Conservation (phyloP, 2,888 invertebrate species). For the Eupithecia pulchellata region DNA sequence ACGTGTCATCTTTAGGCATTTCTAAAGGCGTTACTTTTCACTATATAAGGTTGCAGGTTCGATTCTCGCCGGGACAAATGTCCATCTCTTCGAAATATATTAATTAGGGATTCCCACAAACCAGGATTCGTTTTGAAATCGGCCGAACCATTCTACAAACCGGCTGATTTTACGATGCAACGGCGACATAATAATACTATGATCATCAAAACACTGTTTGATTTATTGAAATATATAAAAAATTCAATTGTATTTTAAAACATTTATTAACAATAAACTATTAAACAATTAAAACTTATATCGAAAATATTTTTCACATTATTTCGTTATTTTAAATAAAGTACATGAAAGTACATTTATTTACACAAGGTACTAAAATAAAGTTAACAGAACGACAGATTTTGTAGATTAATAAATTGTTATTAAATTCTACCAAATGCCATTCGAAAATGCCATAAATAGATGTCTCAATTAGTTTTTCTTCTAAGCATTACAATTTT, state of each 20-base stretch:
- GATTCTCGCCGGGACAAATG: too few species aligned
- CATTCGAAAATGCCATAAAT: slow-evolving; percentile 10
- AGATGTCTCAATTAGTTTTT: neutral
- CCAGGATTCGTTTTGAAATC: too few species aligned
- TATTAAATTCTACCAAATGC: slow-evolving; percentile 6
- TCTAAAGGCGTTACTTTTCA: too few species aligned
- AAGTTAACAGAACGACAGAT: neutral
- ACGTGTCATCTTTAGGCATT: too few species aligned
- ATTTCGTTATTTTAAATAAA: neutral
- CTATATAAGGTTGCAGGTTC: too few species aligned
- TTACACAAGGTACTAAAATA: neutral
- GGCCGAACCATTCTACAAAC: too few species aligned
- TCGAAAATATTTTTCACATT: slow-evolving; percentile 1
- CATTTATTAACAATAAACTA: slow-evolving; percentile 13
- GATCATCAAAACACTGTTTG: neutral
- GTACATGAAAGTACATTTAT: neutral
- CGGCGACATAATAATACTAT: neutral
- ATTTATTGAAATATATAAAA: neutral
- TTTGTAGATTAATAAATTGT: neutral
- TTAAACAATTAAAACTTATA: slow-evolving; percentile 6
- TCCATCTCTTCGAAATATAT: too few species aligned
- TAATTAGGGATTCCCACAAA: too few species aligned
- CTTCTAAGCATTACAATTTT: neutral
- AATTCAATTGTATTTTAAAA: neutral
- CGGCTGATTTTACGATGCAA: too few species aligned